Evolutionary conservation across 2,113 vertebrate species (phyloP).

Genomic region (Tychaedon coryphoeus): DNA sequence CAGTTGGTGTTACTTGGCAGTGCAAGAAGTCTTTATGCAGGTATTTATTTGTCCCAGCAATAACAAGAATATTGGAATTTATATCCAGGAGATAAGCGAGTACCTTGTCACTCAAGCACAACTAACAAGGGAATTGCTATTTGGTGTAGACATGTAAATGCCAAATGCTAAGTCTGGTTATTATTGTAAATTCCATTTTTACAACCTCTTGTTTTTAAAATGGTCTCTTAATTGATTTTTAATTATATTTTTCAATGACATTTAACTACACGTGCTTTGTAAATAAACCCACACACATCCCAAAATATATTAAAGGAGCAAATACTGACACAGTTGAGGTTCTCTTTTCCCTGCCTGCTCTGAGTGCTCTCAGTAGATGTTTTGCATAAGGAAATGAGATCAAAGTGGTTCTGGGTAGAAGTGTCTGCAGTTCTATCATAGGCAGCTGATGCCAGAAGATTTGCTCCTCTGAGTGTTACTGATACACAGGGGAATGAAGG

Average conservation of each 20-base stretch:
- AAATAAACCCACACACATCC: not conserved
- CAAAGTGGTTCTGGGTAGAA: not conserved
- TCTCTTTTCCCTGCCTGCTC: not conserved
- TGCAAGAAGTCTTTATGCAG: slow-evolving; percentile 20
- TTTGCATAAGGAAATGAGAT: not conserved
- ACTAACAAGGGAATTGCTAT: slow-evolving; percentile 24
- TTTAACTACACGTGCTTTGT: slow-evolving; percentile 15
- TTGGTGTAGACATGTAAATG: slow-evolving; percentile 30
- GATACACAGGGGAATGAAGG: accelerated
- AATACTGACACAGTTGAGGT: not conserved
- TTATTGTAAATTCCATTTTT: slow-evolving; percentile 57
- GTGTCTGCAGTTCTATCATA: not conserved
- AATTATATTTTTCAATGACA: slow-evolving; percentile 42
- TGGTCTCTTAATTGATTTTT: slow-evolving; percentile 52
- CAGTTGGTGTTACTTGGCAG: slow-evolving; percentile 27
- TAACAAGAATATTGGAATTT: slow-evolving; percentile 35
- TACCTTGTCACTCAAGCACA: slow-evolving; percentile 44
- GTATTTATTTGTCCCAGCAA: slow-evolving; percentile 41
- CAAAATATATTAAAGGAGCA: not conserved
- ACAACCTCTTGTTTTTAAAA: slow-evolving; percentile 39
- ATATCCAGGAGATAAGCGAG: slow-evolving; percentile 8
- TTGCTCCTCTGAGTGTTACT: not conserved
- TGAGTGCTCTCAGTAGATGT: not conserved
- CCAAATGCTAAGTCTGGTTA: slow-evolving; percentile 21
- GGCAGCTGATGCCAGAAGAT: not conserved